Percentiles rank a stretch among this genome's conserved stretches.
Conservation (phyloP, 2,113 vertebrate species). For the Acanthochromis polyacanthus region DNA sequence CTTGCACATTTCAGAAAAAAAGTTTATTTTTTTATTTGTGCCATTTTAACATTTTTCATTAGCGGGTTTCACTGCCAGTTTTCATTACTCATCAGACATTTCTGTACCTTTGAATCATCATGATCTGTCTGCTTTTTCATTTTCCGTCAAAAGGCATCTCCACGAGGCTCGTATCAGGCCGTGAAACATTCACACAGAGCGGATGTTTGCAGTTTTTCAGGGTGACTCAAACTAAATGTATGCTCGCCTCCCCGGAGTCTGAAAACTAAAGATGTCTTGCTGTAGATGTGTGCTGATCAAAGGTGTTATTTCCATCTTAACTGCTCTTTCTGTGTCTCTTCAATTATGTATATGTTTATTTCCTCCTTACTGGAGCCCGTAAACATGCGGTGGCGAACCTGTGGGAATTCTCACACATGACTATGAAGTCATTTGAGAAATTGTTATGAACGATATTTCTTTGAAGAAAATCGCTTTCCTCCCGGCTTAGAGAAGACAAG, state of each 20-base stretch:
- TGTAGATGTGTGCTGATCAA: slow-evolving; percentile 31
- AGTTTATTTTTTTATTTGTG: neutral
- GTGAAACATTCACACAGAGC: slow-evolving; percentile 43
- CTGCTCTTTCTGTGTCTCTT: slow-evolving; percentile 21
- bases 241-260: slow-evolving; percentile 26
- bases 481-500: neutral
- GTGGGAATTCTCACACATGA: slow-evolving; percentile 45
- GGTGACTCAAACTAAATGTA: slow-evolving; percentile 39
- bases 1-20: neutral
- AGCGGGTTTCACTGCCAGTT: too few species aligned
- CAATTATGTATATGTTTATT: slow-evolving; percentile 33
- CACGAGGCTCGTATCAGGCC: neutral
- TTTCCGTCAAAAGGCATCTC: slow-evolving; percentile 19
- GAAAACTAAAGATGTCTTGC: slow-evolving; percentile 23
- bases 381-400: slow-evolving; percentile 52
- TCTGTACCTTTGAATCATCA: slow-evolving; percentile 7
- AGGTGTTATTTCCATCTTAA: slow-evolving; percentile 42
- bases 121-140: slow-evolving; percentile 4
- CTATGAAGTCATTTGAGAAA: slow-evolving; percentile 36
- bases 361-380: neutral
- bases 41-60: too few species aligned
- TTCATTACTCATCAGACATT: slow-evolving; percentile 15
- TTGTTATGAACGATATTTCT: slow-evolving; percentile 38
- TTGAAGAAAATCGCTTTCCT: slow-evolving; percentile 53
- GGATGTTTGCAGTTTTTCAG: slow-evolving; percentile 44